A percentile compares a stretch with the other conserved stretches of the same genome.
phyloP scores from a whole-genome alignment of 2,888 invertebrate species.

The Acanthosepion esculentum region DNA sequence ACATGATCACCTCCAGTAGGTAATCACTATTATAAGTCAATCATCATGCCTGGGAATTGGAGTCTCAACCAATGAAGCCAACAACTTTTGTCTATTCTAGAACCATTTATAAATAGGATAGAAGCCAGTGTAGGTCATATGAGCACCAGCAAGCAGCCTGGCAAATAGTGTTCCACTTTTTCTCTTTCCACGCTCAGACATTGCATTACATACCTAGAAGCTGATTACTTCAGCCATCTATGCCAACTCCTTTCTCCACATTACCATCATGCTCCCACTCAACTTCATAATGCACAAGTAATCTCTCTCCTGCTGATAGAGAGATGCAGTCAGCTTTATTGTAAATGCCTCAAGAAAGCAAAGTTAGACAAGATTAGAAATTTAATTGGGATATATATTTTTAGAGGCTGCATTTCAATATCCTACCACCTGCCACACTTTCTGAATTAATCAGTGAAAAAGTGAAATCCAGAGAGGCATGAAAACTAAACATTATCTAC shows the following conservation, averaged over 20 bases:
- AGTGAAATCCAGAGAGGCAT: too few relatives aligned
- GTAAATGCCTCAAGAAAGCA: background rate
- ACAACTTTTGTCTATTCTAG: constrained; percentile 5
- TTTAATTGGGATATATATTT: constrained; percentile 11
- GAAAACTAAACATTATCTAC: too few relatives aligned
- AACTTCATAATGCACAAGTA: background rate
- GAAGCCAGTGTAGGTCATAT: constrained; percentile 33
- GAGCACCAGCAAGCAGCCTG: constrained; percentile 25
- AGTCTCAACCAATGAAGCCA: constrained; percentile 7
- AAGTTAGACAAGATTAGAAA: background rate
- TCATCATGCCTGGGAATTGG: constrained; percentile 13
- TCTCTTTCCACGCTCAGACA: background rate
- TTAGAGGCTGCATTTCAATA: background rate
- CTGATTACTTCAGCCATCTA: constrained; percentile 33
- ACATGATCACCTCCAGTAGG: too few relatives aligned
- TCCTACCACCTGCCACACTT: background rate
- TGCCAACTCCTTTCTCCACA: constrained; percentile 16
- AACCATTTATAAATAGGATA: constrained; percentile 11
- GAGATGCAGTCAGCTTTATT: constrained; percentile 38
- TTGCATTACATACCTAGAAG: constrained; percentile 33
- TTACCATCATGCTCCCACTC: background rate
- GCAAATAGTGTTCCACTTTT: background rate
- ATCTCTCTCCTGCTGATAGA: background rate
- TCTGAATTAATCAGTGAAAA: too few relatives aligned
- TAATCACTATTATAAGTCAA: constrained; percentile 17